Evolutionary conservation across 2,797 vertebrate genomes (phyloP), one percentile per base, ranked within the genome.

Genomic region (Lacerta viridis): DNA sequence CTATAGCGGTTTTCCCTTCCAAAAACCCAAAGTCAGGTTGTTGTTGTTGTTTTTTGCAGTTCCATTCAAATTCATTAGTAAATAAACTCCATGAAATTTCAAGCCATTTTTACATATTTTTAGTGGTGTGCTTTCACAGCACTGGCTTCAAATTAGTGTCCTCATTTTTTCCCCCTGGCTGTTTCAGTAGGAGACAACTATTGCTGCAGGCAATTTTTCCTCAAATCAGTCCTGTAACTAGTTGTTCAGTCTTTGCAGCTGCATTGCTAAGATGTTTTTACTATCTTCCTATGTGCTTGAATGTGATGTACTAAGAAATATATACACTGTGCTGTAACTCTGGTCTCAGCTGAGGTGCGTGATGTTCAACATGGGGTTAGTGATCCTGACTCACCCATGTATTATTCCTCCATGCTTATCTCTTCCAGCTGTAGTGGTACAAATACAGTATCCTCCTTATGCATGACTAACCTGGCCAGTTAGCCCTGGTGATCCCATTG

Each of bases 281-380:
- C 69, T 75, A 4, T 81, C 39, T 74, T 33, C 17, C 55, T 74
- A 17, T 29, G 23, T 81, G 2, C 55, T 43, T 74, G 41, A 79
- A 10, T 74, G 33, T 72, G 33, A 43, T 59, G 43, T 72, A 74
- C 18, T 74, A 29, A 61, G 36, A 78, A 80, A 59, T 23, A 74
- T 87, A 61, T 74, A 64, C 39, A 23, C n/a, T 79, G 50, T 41
- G 72, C 71, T 75, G 55, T 76, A 76, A 64, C 71, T 85, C 50
- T 76, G 76, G 64, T 59, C 36, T 74, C 68, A 64, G 39, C 69
- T 75, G 79, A 81, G 68, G 20, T 20, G 27, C 69, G 69, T 74
- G 79, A 50, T 81, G 78, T 81, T 81, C 43, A 75, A 61, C 77
- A 87, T 41, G 36, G 29, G 68, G 50, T 61, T 81, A 75, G 61